phyloP scores from a whole-genome alignment of 1,140 invertebrate species.

The Pristionchus pacificus region DNA sequence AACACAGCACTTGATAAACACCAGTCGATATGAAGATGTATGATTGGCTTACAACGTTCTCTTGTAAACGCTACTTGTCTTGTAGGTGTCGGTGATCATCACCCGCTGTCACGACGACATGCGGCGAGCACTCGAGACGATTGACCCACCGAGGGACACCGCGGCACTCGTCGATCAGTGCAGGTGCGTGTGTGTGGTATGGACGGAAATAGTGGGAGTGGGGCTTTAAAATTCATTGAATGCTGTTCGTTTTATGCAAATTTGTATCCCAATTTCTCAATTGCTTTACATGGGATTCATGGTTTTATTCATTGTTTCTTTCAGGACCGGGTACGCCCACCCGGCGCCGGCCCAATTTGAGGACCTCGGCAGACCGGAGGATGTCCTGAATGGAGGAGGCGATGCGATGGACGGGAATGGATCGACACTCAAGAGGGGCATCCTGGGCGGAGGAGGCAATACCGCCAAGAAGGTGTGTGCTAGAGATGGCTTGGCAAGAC shows the following conservation, averaged over 20 bases:
- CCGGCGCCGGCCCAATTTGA: constrained; percentile 42
- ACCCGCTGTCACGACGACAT: constrained; percentile 54
- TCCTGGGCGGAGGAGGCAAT: constrained; percentile 3
- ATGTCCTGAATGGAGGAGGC: constrained; percentile 20
- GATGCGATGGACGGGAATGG: constrained; percentile 20
- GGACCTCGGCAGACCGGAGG: constrained; percentile 42
- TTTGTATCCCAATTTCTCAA: constrained; percentile 1
- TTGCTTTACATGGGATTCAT: no score
- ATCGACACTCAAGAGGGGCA: constrained; percentile 32
- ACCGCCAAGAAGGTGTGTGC: neutral
- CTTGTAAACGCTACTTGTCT: no score
- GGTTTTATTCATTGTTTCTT: no score
- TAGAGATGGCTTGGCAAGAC: constrained; percentile 35
- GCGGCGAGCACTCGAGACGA: constrained; percentile 36
- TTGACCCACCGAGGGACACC: constrained; percentile 47
- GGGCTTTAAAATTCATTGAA: no score
- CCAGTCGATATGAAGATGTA: no score
- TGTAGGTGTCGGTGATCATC: constrained; percentile 7
- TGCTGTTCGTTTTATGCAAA: constrained; percentile 3
- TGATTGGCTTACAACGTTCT: no score
- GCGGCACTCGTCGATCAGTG: constrained; percentile 49
- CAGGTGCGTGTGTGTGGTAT: constrained; percentile 21
- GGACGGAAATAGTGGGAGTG: no score
- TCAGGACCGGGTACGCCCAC: constrained; percentile 44
- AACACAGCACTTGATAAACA: no score